Evolutionary conservation across 2,888 invertebrate genomes (phyloP).

Genomic region (Torymus aiolomorphi): DNA sequence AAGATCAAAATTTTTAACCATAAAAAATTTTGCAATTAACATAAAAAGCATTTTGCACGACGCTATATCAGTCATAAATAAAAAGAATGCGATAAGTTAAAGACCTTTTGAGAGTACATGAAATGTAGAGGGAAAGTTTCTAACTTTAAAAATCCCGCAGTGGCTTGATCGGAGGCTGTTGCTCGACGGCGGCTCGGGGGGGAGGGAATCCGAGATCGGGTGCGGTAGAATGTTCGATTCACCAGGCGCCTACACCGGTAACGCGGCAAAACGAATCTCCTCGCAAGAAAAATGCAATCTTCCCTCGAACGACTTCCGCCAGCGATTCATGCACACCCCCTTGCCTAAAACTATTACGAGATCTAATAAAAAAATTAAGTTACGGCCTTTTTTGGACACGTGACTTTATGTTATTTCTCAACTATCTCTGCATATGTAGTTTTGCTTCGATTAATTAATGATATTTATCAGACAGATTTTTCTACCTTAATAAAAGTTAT

Average conservation of each 20-base stretch:
- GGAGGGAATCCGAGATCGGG: constrained; percentile 32
- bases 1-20: constrained; percentile 7
- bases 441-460: no score
- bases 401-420: no score
- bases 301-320: constrained; percentile 51
- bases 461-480: no score
- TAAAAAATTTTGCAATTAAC: background rate
- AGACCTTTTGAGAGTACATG: no score
- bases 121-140: no score
- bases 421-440: no score
- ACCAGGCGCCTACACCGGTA: constrained; percentile 53
- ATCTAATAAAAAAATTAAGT: constrained; percentile 39
- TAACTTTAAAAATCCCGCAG: no score
- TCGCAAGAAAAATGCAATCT: constrained; percentile 55
- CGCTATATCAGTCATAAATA: no score
- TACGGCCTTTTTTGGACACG: background rate
- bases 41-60: no score
- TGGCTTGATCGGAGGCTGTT: constrained; percentile 14
- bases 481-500: no score
- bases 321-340: constrained; percentile 34
- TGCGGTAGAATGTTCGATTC: constrained; percentile 48
- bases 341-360: constrained; percentile 36
- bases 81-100: no score
- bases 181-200: background rate
- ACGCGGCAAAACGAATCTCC: constrained; percentile 57